Conservation (phyloP, 2,113 vertebrate species). For the Centrocercus urophasianus region DNA sequence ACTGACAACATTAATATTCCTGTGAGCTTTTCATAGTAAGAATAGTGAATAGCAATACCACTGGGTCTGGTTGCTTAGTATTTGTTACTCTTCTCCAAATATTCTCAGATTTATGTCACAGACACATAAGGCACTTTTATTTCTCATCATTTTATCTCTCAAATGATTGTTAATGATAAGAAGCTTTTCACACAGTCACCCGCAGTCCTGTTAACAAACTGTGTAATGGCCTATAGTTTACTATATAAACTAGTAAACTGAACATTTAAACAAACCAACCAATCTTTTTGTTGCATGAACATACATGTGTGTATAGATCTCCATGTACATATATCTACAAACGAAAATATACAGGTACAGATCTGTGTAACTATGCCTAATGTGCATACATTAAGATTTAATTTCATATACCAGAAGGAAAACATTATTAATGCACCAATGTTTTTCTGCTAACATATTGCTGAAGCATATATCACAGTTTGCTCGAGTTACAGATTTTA, state of each 20-base stretch:
- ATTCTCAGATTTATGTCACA: not conserved
- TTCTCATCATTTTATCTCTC: not conserved
- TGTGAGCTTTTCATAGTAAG: not conserved
- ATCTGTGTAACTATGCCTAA: not conserved
- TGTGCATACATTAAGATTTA: not conserved
- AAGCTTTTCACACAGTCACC: slow-evolving; percentile 39
- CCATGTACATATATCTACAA: not conserved
- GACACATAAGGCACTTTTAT: slow-evolving; percentile 20
- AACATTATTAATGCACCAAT: not conserved
- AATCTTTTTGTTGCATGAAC: not conserved
- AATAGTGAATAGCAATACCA: not conserved
- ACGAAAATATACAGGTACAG: not conserved
- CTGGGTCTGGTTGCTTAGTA: not conserved
- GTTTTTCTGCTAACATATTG: not conserved
- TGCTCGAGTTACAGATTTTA: not conserved
- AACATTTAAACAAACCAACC: not conserved
- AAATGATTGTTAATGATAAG: slow-evolving; percentile 37
- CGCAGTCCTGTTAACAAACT: slow-evolving; percentile 42
- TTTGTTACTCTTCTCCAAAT: not conserved
- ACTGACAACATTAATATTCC: not conserved
- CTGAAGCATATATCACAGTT: not conserved
- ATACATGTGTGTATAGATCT: not conserved
- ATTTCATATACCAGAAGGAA: not conserved
- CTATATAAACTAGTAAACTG: not conserved
- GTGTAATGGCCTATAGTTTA: slow-evolving; percentile 18